phyloP scores from a whole-genome alignment of 2,113 vertebrate genomes.

The Anser brachyrhynchus region DNA sequence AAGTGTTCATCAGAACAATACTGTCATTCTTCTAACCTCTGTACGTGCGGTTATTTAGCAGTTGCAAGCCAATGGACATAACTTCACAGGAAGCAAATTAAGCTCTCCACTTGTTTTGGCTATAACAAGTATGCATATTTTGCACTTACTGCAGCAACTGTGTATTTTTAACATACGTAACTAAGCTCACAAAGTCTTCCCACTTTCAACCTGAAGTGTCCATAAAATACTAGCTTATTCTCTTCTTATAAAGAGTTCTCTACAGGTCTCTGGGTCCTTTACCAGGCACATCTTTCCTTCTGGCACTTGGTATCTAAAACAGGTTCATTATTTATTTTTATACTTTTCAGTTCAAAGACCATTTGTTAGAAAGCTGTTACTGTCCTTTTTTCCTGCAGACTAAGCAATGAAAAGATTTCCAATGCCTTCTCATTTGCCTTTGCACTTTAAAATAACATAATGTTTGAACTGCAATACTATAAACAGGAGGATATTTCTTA shows the following conservation, averaged over 20 bases:
- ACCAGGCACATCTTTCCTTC: neutral
- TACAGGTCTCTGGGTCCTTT: neutral
- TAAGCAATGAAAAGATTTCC: neutral
- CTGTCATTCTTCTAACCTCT: neutral
- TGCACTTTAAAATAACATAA: neutral
- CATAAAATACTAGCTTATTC: constrained; percentile 19
- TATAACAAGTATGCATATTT: neutral
- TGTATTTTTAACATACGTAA: neutral
- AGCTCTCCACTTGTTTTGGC: neutral
- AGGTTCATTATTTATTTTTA: neutral
- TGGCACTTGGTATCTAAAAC: neutral
- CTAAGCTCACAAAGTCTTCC: neutral
- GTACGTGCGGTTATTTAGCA: accelerated
- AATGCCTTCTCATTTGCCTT: neutral
- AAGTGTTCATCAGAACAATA: neutral
- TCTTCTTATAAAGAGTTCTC: constrained; percentile 3
- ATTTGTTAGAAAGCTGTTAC: neutral
- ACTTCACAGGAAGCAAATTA: neutral
- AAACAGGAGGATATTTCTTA: neutral
- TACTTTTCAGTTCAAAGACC: constrained; percentile 6
- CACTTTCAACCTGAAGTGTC: neutral
- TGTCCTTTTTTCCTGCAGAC: neutral
- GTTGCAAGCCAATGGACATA: neutral
- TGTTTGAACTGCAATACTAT: neutral
- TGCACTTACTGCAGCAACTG: too few species aligned